Conservation (phyloP, 2,113 vertebrate species). For the Lycaon pictus region DNA sequence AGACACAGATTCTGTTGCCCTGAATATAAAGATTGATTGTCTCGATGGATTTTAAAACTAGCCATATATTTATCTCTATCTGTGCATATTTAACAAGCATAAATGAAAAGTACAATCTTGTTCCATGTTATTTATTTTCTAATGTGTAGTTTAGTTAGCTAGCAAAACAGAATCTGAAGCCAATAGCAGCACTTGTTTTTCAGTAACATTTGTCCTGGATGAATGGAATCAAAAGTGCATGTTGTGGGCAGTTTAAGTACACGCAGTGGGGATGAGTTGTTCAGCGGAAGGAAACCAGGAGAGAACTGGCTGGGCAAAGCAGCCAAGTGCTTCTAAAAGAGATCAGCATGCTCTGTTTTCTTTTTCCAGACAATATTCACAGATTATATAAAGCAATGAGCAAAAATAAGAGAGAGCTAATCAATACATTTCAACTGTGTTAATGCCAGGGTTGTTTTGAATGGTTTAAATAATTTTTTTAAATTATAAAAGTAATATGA, state of each 20-base stretch:
- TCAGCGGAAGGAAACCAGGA: background rate
- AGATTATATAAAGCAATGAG: background rate
- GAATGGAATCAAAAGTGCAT: background rate
- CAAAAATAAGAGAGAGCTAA: background rate
- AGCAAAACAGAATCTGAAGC: background rate
- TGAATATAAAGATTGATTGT: background rate
- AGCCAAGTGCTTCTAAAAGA: background rate
- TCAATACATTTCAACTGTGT: background rate
- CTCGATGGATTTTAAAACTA: background rate
- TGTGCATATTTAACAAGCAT: background rate
- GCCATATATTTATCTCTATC: background rate
- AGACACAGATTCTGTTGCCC: background rate
- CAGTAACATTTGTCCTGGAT: background rate
- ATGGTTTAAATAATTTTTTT: background rate
- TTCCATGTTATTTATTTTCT: background rate
- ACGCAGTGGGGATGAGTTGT: accelerated
- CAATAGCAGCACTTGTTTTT: background rate
- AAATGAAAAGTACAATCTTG: background rate
- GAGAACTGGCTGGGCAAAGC: accelerated
- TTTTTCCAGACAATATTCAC: background rate
- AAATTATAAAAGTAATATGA: background rate
- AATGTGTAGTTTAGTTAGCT: background rate
- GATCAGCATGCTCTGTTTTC: background rate
- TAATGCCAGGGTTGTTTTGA: background rate
- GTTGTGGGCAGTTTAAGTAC: accelerated